Evolutionary conservation across 2,888 invertebrate genomes (phyloP).

Genomic region (Trachelus tabidus): DNA sequence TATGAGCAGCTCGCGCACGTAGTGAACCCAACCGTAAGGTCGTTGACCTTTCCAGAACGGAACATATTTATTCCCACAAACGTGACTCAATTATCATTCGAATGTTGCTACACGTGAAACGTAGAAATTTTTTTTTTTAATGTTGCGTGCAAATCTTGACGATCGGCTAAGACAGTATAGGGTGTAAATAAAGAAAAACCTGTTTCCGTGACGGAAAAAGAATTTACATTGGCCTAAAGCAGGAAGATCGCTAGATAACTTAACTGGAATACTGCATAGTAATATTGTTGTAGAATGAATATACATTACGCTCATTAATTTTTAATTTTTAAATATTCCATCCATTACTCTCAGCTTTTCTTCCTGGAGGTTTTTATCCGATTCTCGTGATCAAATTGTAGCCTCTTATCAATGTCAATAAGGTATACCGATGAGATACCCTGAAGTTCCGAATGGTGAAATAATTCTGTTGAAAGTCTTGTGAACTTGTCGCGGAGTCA

Average conservation of each 20-base stretch:
- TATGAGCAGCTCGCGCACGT: background rate
- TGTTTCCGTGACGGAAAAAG: background rate
- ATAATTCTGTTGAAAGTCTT: background rate
- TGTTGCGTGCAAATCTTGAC: background rate
- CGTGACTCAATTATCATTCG: background rate
- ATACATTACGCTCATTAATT: background rate
- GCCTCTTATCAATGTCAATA: background rate
- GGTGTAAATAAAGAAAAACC: background rate
- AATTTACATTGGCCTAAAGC: background rate
- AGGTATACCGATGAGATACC: background rate
- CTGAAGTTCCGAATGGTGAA: background rate
- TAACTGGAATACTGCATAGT: background rate
- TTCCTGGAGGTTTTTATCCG: background rate
- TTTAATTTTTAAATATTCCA: background rate
- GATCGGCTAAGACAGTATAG: background rate
- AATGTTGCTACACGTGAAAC: background rate
- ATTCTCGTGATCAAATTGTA: background rate
- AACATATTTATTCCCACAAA: background rate
- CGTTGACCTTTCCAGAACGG: background rate
- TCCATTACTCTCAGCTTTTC: background rate
- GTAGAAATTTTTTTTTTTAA: background rate
- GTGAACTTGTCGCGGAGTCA: background rate
- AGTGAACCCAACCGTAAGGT: background rate
- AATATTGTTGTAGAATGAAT: background rate
- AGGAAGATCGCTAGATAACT: background rate